Evolutionary conservation across 2,888 invertebrate species (phyloP).

Genomic region (Cataglyphis rosenhaueri): DNA sequence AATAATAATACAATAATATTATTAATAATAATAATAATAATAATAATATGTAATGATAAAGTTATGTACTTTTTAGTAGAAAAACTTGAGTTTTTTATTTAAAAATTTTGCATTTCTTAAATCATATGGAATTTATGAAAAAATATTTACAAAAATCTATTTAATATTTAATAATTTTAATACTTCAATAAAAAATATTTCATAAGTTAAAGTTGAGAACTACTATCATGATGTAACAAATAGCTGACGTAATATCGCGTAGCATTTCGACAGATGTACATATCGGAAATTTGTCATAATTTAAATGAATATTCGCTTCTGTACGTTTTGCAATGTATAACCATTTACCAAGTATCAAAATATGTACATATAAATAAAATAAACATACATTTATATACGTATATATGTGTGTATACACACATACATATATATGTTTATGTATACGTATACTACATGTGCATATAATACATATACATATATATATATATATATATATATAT

Average conservation of each 20-base stretch:
- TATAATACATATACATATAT: neutral
- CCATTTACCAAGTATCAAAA: neutral
- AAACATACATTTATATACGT: neutral
- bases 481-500: neutral
- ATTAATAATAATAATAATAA: neutral
- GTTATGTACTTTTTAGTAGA: neutral
- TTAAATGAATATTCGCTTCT: neutral
- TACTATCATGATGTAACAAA: neutral
- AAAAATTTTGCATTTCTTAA: neutral
- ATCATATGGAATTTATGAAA: neutral
- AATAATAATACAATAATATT: neutral
- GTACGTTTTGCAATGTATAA: neutral
- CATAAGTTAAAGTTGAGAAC: neutral
- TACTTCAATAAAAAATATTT: neutral
- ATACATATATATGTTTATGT: neutral
- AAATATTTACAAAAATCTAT: neutral
- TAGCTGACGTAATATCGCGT: neutral
- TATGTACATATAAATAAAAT: neutral
- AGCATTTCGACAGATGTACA: slow-evolving; percentile 6
- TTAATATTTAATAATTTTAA: neutral
- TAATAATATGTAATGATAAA: neutral
- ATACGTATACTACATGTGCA: neutral
- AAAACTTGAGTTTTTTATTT: neutral
- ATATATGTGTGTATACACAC: neutral
- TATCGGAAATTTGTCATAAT: slow-evolving; percentile 14